Evolutionary conservation across 1,140 invertebrate species (phyloP), one percentile per base, ranked within the genome.

Genomic region (Diuraphis noxia): DNA sequence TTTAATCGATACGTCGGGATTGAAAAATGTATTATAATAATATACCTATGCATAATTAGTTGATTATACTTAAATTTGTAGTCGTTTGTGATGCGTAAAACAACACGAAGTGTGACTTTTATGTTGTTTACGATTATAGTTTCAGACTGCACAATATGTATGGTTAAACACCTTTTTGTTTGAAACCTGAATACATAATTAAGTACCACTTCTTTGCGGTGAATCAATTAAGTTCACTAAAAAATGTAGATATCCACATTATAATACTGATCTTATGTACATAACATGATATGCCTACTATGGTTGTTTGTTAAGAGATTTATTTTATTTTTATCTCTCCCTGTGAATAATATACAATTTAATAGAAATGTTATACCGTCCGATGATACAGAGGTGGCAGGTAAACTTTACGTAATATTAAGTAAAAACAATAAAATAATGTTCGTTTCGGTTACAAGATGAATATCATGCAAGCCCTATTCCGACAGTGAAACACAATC

Each of bases 341-440:
- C n/a, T 49, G 19, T 85, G 8, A 85, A 85, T 85, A 85, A 46
- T 49, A 46, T 49, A 85, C 23, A 84, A 30, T 84, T 84, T 43
- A 84, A 84, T 43, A 84, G 38, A 84, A 84, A 84, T 43, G 40
- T 41, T 84, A 84, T 84, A 84, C 25, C 8, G 30, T 81, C 38
- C 34, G 3, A n/a, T 43, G 25, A 49, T 49, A n/a, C 30, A 9
- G 25, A 43, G 40, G 40, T 85, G 43, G 41, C 84, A 85, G 41
- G 84, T 85, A 85, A 85, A 9, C 21, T 81, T 49, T 85, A 85
- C 84, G 6, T 86, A 52, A 52, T 52, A 86, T 86, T 86, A 86
- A 46, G 43, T 86, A 86, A 86, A 85, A 49, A 84, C 82, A 84
- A 84, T 84, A 82, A 85, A 85, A 85, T 46, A 86, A 36, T 52